A percentile compares a stretch with the other conserved stretches of the same genome.
phyloP scores from a whole-genome alignment of 2,797 vertebrate genomes.

The Siniperca obscura region DNA sequence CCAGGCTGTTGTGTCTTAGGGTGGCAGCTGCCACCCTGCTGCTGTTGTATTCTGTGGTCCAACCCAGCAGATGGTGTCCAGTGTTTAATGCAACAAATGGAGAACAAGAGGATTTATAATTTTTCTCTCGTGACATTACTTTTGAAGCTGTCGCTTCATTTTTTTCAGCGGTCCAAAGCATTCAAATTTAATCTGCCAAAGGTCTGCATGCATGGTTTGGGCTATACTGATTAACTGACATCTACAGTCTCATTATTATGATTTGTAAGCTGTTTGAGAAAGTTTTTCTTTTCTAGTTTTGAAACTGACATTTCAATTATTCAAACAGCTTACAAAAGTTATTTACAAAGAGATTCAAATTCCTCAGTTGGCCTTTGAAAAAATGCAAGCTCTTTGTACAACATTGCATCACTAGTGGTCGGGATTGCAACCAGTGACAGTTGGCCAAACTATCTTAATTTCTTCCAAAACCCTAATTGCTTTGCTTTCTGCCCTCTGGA shows the following conservation, averaged over 20 bases:
- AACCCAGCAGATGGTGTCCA: constrained; percentile 83
- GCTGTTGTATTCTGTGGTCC: constrained; percentile 67
- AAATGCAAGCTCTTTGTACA: constrained; percentile 38
- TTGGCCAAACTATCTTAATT: constrained; percentile 48
- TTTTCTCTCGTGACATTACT: constrained; percentile 73
- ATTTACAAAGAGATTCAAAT: constrained; percentile 43
- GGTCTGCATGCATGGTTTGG: constrained; percentile 21
- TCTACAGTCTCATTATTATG: constrained; percentile 7
- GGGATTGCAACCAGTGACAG: constrained; percentile 44
- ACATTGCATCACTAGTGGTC: constrained; percentile 43
- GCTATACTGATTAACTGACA: constrained; percentile 10
- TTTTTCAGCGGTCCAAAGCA: constrained; percentile 41
- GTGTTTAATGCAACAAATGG: constrained; percentile 83
- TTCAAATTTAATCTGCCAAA: constrained; percentile 57
- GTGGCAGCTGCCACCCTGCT: constrained; percentile 77
- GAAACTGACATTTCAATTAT: constrained; percentile 38
- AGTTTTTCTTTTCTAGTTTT: constrained; percentile 9
- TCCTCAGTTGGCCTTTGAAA: constrained; percentile 27
- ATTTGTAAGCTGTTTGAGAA: not conserved
- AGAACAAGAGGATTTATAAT: constrained; percentile 81
- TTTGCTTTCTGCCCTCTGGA: constrained; percentile 41
- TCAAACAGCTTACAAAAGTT: constrained; percentile 7
- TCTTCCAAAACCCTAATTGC: constrained; percentile 49
- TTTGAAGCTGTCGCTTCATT: constrained; percentile 64
- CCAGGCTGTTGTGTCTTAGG: constrained; percentile 73